Evolutionary conservation across 2,888 invertebrate genomes (phyloP).

Genomic region (Camponotus fellah): DNA sequence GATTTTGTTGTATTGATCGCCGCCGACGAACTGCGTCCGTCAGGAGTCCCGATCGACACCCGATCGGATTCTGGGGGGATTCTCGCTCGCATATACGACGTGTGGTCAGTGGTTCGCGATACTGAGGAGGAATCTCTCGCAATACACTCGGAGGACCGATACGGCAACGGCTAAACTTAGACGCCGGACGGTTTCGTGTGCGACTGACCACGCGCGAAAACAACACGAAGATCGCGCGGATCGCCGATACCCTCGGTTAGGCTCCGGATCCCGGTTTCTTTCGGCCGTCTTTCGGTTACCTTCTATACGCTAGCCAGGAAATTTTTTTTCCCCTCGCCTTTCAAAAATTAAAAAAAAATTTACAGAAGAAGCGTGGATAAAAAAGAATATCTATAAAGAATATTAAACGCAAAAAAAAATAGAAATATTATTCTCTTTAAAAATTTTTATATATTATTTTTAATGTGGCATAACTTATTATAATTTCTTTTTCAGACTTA

Average conservation of each 20-base stretch:
- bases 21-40: conserved; percentile 78
- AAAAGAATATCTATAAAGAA: background rate
- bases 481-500: background rate
- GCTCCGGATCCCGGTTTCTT: background rate
- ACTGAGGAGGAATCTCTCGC: conserved; percentile 72
- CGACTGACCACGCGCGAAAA: conserved; percentile 80
- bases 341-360: background rate
- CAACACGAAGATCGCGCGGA: conserved; percentile 60
- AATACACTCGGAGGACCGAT: conserved; percentile 78
- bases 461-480: background rate
- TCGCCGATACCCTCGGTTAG: conserved; percentile 19
- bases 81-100: conserved; percentile 46
- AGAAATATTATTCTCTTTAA: background rate
- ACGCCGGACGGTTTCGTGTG: conserved; percentile 75
- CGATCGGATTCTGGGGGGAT: conserved; percentile 60
- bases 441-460: background rate
- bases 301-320: background rate
- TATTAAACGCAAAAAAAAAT: background rate
- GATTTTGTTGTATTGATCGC: conserved; percentile 16
- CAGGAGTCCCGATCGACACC: conserved; percentile 41
- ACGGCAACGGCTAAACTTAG: conserved; percentile 85
- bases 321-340: background rate
- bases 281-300: background rate
- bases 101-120: conserved; percentile 50
- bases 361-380: background rate